Percentiles rank a stretch among this genome's conserved stretches.
These are phyloP conservation scores for Pheosia gnoma DNA, from an alignment of 2,888 invertebrate genomes.

Conservation along the genomic window DNA sequence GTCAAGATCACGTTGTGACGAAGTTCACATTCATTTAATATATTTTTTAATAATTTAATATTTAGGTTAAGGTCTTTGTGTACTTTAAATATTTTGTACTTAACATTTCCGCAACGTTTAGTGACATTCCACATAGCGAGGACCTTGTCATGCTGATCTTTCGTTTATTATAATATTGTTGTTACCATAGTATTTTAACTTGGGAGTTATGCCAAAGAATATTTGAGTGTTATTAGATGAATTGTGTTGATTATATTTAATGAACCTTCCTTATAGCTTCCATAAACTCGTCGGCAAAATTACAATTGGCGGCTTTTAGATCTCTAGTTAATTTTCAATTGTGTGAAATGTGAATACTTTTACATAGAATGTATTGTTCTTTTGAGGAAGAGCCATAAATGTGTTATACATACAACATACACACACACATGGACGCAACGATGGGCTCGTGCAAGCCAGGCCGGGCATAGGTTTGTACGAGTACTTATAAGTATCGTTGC, in stretches of 20 bases:
- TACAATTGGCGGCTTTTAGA: neutral
- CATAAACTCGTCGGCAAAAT: neutral
- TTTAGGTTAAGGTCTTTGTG: neutral
- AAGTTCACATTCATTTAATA: slow-evolving; percentile 23
- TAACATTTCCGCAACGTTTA: slow-evolving; percentile 29
- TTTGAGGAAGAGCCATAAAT: neutral
- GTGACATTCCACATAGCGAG: slow-evolving; percentile 25
- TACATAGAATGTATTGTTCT: neutral
- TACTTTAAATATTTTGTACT: slow-evolving; percentile 17
- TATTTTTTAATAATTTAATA: slow-evolving; percentile 26
- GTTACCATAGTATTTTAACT: slow-evolving; percentile 2
- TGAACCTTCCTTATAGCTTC: neutral
- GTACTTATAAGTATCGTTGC: too few species aligned
- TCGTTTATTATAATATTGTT: neutral
- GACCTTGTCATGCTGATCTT: slow-evolving; percentile 1
- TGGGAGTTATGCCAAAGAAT: slow-evolving; percentile 7
- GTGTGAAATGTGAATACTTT: neutral
- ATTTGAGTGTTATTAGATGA: slow-evolving; percentile 7
- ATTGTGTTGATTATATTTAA: neutral
- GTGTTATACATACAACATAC: neutral
- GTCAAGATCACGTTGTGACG: slow-evolving; percentile 64
- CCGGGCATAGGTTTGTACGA: too few species aligned
- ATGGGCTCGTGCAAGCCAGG: too few species aligned
- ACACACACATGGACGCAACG: too few species aligned
- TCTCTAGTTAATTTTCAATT: neutral